These are phyloP conservation scores for Pungitius pungitius DNA, from an alignment of 2,113 vertebrate genomes.

Conservation along the genomic window DNA sequence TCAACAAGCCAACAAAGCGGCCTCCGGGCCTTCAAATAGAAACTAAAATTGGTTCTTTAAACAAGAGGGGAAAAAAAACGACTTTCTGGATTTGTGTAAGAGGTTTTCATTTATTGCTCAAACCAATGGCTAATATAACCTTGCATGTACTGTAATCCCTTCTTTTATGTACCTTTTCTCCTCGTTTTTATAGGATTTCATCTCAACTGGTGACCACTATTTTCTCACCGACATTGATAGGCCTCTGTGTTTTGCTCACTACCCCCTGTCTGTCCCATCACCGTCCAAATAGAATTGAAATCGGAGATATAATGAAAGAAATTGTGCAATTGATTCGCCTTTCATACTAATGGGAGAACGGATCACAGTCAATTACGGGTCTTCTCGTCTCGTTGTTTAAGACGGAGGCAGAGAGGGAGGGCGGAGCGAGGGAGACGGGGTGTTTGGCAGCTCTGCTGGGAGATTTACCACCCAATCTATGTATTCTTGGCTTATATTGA, in stretches of 20 bases:
- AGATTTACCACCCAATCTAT: conserved; percentile 74
- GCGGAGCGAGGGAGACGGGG: conserved; percentile 38
- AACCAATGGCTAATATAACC: background rate
- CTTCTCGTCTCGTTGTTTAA: conserved; percentile 65
- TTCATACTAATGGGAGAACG: conserved; percentile 72
- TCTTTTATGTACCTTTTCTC: conserved; percentile 11
- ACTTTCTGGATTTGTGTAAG: background rate
- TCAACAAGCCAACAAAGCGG: background rate
- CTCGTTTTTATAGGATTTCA: conserved; percentile 22
- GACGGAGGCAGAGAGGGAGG: conserved; percentile 38
- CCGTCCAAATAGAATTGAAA: conserved; percentile 46
- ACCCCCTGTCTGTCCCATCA: conserved; percentile 40
- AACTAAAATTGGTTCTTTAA: conserved; percentile 6
- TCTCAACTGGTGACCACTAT: conserved; percentile 23
- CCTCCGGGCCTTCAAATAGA: background rate
- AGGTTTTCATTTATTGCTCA: conserved; percentile 5
- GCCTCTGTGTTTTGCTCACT: conserved; percentile 45
- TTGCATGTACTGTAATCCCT: background rate
- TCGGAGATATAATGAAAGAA: conserved; percentile 64
- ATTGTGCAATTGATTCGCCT: conserved; percentile 69
- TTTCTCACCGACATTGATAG: conserved; percentile 28
- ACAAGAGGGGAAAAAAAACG: background rate
- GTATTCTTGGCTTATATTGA: conserved; percentile 75
- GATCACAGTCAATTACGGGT: conserved; percentile 63
- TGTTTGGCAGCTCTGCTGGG: conserved; percentile 51